These are phyloP conservation scores for Eupithecia inturbata DNA, from an alignment of 2,888 invertebrate species.

Conservation along the genomic window DNA sequence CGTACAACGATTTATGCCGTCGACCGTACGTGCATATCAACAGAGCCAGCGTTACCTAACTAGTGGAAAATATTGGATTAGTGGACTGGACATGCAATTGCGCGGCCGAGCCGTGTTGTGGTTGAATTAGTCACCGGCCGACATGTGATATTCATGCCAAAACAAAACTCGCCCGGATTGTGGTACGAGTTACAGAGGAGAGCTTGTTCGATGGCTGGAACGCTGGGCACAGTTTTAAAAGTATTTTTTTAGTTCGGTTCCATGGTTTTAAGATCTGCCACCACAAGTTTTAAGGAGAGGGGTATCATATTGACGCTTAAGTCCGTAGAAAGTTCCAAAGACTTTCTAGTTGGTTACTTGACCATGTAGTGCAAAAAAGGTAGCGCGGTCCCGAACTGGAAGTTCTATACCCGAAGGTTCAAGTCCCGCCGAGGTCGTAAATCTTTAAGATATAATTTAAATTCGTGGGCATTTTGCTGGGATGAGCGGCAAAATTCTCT, in stretches of 20 bases:
- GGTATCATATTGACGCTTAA: no score
- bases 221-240: not conserved
- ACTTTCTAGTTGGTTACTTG: no score
- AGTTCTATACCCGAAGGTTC: not conserved
- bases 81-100: slow-evolving; percentile 36
- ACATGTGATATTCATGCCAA: slow-evolving; percentile 58
- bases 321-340: no score
- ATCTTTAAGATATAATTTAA: not conserved
- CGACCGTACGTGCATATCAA: not conserved
- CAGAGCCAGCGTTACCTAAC: not conserved
- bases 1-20: not conserved
- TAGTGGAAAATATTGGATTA: slow-evolving; percentile 33
- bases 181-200: slow-evolving; percentile 15
- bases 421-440: not conserved
- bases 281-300: no score
- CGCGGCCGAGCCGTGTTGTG: slow-evolving; percentile 51
- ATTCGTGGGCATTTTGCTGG: not conserved
- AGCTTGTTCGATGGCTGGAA: not conserved
- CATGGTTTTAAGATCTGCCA: no score
- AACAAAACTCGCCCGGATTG: slow-evolving; percentile 47
- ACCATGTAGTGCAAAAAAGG: no score
- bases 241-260: no score
- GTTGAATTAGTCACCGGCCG: slow-evolving; percentile 58
- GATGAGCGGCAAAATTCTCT: not conserved
- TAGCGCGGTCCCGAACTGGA: not conserved